Conservation (phyloP, 2,888 invertebrate genomes). For the Lasioglossum morio region DNA sequence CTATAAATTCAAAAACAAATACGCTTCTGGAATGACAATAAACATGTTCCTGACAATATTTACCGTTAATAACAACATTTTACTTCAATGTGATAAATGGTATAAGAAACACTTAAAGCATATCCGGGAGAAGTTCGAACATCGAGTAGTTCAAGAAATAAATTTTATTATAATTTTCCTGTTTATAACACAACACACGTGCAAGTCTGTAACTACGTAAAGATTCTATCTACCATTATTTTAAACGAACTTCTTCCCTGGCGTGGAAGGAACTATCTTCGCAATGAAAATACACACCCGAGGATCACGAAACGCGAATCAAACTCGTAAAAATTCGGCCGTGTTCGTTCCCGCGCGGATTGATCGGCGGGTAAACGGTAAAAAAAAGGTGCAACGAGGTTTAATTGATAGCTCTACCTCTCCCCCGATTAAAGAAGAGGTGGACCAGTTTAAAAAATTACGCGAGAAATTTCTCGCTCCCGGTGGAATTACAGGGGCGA, state of each 20-base stretch:
- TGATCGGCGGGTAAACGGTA: background rate
- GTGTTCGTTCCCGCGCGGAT: background rate
- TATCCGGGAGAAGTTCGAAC: no score
- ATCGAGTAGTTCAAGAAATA: background rate
- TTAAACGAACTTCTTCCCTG: background rate
- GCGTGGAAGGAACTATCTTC: background rate
- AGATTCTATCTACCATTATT: background rate
- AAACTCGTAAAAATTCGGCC: background rate
- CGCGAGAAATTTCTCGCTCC: slow-evolving; percentile 13
- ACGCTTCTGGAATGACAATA: no score
- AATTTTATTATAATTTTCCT: background rate
- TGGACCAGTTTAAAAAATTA: slow-evolving; percentile 1
- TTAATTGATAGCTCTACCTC: background rate
- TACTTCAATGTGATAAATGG: no score
- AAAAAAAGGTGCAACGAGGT: background rate
- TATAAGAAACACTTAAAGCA: no score
- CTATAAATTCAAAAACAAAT: no score
- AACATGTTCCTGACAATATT: no score
- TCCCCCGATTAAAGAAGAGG: background rate
- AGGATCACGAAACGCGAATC: background rate
- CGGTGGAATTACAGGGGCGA: slow-evolving; percentile 21
- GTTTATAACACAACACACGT: background rate
- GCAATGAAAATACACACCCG: background rate
- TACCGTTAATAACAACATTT: background rate
- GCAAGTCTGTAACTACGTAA: background rate